Percentiles rank a stretch among this genome's conserved stretches.
phyloP scores from a whole-genome alignment of 2,113 vertebrate genomes.

The Dissostichus mawsoni region DNA sequence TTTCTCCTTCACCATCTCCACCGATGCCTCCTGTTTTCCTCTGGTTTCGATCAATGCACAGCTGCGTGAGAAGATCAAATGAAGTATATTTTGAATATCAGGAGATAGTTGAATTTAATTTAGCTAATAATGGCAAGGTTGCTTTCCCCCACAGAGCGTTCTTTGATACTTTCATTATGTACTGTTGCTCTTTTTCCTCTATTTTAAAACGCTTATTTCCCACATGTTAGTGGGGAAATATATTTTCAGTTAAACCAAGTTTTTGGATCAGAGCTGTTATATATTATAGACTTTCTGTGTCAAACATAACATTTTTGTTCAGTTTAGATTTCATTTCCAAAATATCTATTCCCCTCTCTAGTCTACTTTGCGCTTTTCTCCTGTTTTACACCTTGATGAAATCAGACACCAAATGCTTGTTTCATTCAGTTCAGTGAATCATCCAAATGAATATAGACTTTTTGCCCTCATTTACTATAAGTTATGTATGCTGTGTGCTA shows the following conservation, averaged over 20 bases:
- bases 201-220: too few species aligned
- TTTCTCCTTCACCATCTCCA: slow-evolving; percentile 36
- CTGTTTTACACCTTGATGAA: slow-evolving; percentile 47
- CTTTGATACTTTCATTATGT: too few species aligned
- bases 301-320: background rate
- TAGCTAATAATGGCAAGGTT: too few species aligned
- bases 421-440: slow-evolving; percentile 49
- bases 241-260: background rate
- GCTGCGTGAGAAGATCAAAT: background rate
- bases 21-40: slow-evolving; percentile 24
- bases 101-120: slow-evolving; percentile 36
- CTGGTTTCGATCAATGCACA: slow-evolving; percentile 27
- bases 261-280: background rate
- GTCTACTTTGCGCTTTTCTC: background rate
- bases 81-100: slow-evolving; percentile 32
- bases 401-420: slow-evolving; percentile 32
- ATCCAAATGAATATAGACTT: slow-evolving; percentile 50
- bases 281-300: background rate
- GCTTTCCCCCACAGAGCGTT: too few species aligned
- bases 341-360: background rate
- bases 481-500: slow-evolving; percentile 37
- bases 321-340: background rate
- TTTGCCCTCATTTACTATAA: slow-evolving; percentile 50
- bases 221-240: too few species aligned
- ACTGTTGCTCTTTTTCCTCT: background rate